Evolutionary conservation across 2,797 vertebrate genomes (phyloP), one percentile per base, ranked within the genome.

Genomic region (Rhinogobio ventralis): DNA sequence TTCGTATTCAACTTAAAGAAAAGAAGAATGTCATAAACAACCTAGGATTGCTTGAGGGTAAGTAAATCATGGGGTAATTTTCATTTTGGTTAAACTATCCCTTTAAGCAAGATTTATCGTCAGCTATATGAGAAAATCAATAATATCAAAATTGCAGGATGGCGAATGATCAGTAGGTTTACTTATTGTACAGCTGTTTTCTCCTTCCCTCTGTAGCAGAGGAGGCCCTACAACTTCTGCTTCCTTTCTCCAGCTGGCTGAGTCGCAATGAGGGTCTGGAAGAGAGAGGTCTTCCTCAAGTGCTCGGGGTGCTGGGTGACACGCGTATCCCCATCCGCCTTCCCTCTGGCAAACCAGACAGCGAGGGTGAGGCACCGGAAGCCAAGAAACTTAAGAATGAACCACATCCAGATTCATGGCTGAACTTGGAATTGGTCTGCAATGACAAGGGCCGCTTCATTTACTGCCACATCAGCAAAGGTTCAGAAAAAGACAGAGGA

Each of bases 231-330:
- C 89, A 90, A 4, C 83, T 72, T 15, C 91, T 94, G 23, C 86
- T 90, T 25, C 93, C 93, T 1, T 87, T 95, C 51, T 90, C 77
- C 62, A 79, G 67, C 60, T 79, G 79, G 77, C 81, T 87, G 69
- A 69, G 86, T 30, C 78, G 71, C 20, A 80, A 84, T 13, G 87
- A 80, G 28, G 55, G 81, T 10, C 77, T 81, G 36, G 83, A 90
- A 33, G 79, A 88, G 6, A 71, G n/a, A 49, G 81, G 80, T 10
- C 8, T 93, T 19, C 94, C 93, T 81, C 88, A 17, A 68, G 93
- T 95, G 13, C 82, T 96, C 62, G 95, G 94, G 19, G 90, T 94
- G 51, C 51, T 95, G 89, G 94, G 95, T 64, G 90, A 93, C 88
- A 95, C 92, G 1, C 90, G 88, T 71, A 94, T 95, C 87, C 94